Evolutionary conservation across 2,113 vertebrate genomes (phyloP).

Genomic region (Paracanthobrama guichenoti): DNA sequence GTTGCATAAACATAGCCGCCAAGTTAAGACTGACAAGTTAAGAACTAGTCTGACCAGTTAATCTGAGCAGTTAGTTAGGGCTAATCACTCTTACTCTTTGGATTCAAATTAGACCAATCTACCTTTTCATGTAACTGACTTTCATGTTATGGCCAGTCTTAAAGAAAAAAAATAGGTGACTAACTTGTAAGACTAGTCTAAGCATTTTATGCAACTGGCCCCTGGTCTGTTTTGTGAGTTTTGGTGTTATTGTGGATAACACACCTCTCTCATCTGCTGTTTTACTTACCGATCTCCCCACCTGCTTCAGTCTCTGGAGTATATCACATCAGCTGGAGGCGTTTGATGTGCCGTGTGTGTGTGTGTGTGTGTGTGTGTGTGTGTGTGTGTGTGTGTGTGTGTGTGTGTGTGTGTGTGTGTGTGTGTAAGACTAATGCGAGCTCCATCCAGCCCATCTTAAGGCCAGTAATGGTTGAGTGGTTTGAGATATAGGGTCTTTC

Average conservation of each 20-base stretch:
- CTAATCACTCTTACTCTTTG: too few species aligned
- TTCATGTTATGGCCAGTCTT: too few species aligned
- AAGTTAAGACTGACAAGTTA: too few species aligned
- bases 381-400: conserved; percentile 14
- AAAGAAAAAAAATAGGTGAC: too few species aligned
- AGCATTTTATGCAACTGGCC: too few species aligned
- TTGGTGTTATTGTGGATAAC: conserved; percentile 18
- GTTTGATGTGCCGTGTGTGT: conserved; percentile 28
- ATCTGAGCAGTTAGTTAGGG: too few species aligned
- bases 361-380: conserved; percentile 11
- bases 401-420: conserved; percentile 24
- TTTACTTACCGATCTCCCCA: conserved; percentile 20
- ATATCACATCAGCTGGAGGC: conserved; percentile 30
- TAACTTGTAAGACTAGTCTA: too few species aligned
- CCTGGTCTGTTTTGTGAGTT: background rate
- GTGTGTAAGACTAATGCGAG: conserved; percentile 24
- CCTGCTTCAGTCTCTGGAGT: conserved; percentile 23
- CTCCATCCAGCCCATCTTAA: conserved; percentile 16
- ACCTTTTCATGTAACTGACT: too few species aligned
- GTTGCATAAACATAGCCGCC: too few species aligned
- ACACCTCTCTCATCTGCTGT: conserved; percentile 8
- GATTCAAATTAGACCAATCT: too few species aligned
- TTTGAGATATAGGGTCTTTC: conserved; percentile 36
- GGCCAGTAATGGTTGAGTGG: conserved; percentile 38
- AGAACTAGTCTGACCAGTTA: too few species aligned